phyloP scores from a whole-genome alignment of 2,888 invertebrate genomes.

The Neoascia interrupta region DNA sequence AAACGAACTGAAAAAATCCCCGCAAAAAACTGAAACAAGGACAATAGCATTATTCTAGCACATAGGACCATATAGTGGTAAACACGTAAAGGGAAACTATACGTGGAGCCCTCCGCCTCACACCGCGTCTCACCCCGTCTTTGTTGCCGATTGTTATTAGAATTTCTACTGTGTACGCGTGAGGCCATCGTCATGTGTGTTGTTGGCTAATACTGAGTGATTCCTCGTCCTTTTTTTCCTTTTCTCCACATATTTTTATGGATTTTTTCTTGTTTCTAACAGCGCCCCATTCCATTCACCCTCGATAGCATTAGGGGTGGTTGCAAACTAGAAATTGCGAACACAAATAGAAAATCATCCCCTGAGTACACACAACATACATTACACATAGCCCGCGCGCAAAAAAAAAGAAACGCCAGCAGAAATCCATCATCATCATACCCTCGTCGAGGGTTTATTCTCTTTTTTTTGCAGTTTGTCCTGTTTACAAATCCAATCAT shows the following conservation, averaged over 20 bases:
- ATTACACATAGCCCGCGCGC: conserved; percentile 4
- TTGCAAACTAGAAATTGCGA: conserved; percentile 67
- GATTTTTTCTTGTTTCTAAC: conserved; percentile 30
- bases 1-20: no score
- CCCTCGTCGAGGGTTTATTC: conserved; percentile 26
- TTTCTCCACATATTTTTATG: conserved; percentile 13
- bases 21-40: conserved; percentile 55
- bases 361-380: conserved; percentile 51
- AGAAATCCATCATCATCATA: conserved; percentile 59
- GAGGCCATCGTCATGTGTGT: background rate
- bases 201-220: conserved; percentile 15
- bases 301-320: conserved; percentile 39
- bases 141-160: conserved; percentile 55
- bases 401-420: conserved; percentile 24
- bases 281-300: conserved; percentile 4
- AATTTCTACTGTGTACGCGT: conserved; percentile 52
- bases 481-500: conserved; percentile 69
- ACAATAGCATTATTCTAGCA: conserved; percentile 66
- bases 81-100: conserved; percentile 57
- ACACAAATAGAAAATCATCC: conserved; percentile 68
- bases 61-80: conserved; percentile 37
- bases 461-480: conserved; percentile 43
- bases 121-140: background rate
- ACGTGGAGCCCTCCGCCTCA: conserved; percentile 23
- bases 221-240: background rate